Conservation (phyloP, 2,113 vertebrate species). For the Phainopepla nitens region DNA sequence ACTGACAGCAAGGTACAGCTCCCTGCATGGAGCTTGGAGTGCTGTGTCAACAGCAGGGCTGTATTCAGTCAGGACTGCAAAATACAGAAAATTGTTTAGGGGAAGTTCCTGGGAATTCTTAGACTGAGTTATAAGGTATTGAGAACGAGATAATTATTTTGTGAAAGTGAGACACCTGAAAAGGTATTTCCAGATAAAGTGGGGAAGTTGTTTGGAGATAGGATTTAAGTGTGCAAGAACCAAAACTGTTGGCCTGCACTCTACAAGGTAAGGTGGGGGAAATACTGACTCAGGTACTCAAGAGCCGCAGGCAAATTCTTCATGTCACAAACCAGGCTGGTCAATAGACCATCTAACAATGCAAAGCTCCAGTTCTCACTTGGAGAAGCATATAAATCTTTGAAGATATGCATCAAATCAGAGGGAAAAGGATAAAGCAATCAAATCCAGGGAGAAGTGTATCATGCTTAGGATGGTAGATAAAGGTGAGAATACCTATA, state of each 20-base stretch:
- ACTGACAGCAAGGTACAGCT: not conserved
- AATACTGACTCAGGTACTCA: not conserved
- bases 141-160: not conserved
- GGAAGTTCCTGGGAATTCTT: not conserved
- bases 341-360: not conserved
- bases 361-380: not conserved
- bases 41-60: rapidly evolving
- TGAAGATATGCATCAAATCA: not conserved
- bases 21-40: not conserved
- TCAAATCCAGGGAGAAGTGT: not conserved
- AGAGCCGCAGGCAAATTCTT: not conserved
- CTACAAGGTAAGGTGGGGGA: not conserved
- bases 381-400: not conserved
- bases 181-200: not conserved
- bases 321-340: not conserved
- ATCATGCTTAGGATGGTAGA: not conserved
- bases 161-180: not conserved
- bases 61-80: not conserved
- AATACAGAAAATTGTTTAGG: not conserved
- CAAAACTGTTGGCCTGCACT: not conserved
- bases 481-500: not conserved
- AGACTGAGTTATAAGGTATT: not conserved
- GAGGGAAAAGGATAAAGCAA: not conserved
- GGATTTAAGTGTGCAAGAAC: not conserved
- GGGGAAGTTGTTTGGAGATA: not conserved